These are phyloP conservation scores for Gymnopithys bicolor DNA, from an alignment of 2,797 vertebrate genomes.

Conservation along the genomic window DNA sequence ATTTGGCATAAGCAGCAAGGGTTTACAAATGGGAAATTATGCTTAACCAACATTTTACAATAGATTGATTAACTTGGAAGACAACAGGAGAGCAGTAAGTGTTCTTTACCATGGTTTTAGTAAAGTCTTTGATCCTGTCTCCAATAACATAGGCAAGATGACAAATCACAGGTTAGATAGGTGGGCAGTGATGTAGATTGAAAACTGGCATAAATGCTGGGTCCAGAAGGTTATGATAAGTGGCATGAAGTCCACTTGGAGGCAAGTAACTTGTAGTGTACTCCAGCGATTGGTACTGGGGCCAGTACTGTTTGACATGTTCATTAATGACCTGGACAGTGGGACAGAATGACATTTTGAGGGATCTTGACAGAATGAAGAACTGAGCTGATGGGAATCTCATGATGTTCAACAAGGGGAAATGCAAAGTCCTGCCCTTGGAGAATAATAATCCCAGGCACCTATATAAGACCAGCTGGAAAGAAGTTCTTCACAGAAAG, in stretches of 20 bases:
- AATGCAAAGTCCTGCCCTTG: not conserved
- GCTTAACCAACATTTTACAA: not conserved
- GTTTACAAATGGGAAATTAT: not conserved
- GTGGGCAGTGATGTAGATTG: not conserved
- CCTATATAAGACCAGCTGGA: not conserved
- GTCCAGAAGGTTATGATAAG: not conserved
- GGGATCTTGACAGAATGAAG: not conserved
- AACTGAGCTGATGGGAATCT: not conserved
- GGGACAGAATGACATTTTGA: not conserved
- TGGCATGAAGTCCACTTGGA: not conserved
- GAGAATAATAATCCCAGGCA: not conserved
- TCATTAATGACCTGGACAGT: not conserved
- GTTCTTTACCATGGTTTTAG: not conserved
- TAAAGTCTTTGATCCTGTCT: not conserved
- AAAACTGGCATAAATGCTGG: not conserved
- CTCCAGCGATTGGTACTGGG: not conserved
- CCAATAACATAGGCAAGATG: not conserved
- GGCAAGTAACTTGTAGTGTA: not conserved
- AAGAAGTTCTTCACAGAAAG: not conserved
- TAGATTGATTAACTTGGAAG: not conserved
- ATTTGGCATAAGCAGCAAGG: not conserved
- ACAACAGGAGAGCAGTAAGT: not conserved
- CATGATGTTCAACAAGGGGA: not conserved
- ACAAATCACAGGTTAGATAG: not conserved
- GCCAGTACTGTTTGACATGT: accelerated